Conservation (phyloP, 2,113 vertebrate species). For the Oryzias woworae region DNA sequence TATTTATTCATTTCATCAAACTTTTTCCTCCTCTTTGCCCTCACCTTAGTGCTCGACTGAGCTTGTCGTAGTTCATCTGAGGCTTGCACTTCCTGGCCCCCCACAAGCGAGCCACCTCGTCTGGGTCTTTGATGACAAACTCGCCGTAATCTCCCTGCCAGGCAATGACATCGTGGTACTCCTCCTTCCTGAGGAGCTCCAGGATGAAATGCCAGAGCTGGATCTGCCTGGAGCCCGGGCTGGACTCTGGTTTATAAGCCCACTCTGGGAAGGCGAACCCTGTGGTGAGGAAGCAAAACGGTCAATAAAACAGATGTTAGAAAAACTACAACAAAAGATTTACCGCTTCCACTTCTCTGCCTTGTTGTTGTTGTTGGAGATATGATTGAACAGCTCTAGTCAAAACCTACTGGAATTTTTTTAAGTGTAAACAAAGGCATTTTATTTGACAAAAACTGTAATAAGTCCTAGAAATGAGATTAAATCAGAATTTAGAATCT, state of each 20-base stretch:
- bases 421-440: too few species aligned
- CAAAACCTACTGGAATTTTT: too few species aligned
- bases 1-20: too few species aligned
- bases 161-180: conserved; percentile 90
- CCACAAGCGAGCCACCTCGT: conserved; percentile 89
- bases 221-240: conserved; percentile 90
- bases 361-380: too few species aligned
- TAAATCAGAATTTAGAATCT: too few species aligned
- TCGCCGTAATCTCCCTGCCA: conserved; percentile 95
- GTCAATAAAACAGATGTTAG: too few species aligned
- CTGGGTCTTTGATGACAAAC: conserved; percentile 91
- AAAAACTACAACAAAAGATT: too few species aligned
- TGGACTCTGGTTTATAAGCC: conserved; percentile 91
- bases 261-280: conserved; percentile 91
- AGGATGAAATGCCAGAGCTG: conserved; percentile 94
- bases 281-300: conserved; percentile 38
- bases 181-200: conserved; percentile 88
- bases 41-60: conserved; percentile 84
- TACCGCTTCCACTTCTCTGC: too few species aligned
- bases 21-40: not conserved
- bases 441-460: too few species aligned
- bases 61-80: conserved; percentile 94
- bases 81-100: conserved; percentile 90
- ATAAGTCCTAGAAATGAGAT: too few species aligned
- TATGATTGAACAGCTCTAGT: too few species aligned